phyloP scores from a whole-genome alignment of 2,888 invertebrate species.

The Atethmia centrago region DNA sequence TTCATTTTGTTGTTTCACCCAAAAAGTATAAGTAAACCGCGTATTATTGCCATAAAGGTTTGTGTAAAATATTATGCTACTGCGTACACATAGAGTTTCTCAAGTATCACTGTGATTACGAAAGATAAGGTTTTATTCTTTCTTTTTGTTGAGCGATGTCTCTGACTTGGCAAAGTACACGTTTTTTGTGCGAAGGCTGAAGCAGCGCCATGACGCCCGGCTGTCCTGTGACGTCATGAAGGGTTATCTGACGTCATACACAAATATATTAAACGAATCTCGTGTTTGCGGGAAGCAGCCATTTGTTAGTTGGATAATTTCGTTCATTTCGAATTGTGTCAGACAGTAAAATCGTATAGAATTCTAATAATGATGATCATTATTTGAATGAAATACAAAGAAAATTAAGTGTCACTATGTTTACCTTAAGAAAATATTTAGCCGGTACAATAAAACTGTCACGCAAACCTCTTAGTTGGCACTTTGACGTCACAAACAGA shows the following conservation, averaged over 20 bases:
- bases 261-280: slow-evolving; percentile 45
- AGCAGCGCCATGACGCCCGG: slow-evolving; percentile 51
- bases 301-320: slow-evolving; percentile 40
- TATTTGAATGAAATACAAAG: neutral
- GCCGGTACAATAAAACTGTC: neutral
- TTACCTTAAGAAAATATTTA: neutral
- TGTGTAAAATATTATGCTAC: slow-evolving; percentile 18
- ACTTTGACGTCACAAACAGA: neutral
- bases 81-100: slow-evolving; percentile 1
- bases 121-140: slow-evolving; percentile 34
- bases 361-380: neutral
- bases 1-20: neutral
- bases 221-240: slow-evolving; percentile 56
- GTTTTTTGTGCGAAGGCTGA: slow-evolving; percentile 37
- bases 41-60: neutral
- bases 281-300: slow-evolving; percentile 31
- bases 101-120: slow-evolving; percentile 44
- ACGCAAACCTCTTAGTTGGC: neutral
- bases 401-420: neutral
- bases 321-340: slow-evolving; percentile 17
- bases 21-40: neutral
- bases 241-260: slow-evolving; percentile 53
- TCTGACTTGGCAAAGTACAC: slow-evolving; percentile 40
- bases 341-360: neutral
- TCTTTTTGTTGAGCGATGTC: slow-evolving; percentile 26